These are phyloP conservation scores for Helicoverpa armigera DNA, from an alignment of 1,140 invertebrate genomes.

Conservation along the genomic window DNA sequence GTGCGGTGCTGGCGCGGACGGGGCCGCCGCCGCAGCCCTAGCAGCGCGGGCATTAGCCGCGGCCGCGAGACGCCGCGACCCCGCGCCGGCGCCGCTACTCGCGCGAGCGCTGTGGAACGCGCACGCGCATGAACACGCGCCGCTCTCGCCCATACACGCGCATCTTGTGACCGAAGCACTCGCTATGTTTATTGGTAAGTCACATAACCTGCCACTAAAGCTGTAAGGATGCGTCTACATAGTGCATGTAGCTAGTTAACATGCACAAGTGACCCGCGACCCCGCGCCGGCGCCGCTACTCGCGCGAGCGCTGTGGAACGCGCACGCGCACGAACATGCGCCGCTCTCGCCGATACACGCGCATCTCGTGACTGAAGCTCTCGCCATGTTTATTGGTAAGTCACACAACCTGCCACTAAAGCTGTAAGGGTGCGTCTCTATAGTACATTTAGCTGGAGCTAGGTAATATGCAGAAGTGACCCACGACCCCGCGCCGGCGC, in stretches of 20 bases:
- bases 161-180: slow-evolving; percentile 65
- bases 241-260: too few relatives aligned
- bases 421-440: too few relatives aligned
- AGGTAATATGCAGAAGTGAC: too few relatives aligned
- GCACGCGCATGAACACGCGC: slow-evolving; percentile 62
- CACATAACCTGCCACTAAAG: too few relatives aligned
- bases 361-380: slow-evolving; percentile 61
- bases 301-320: slow-evolving; percentile 79
- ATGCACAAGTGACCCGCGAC: too few relatives aligned
- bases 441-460: too few relatives aligned
- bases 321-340: slow-evolving; percentile 65
- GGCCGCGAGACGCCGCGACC: slow-evolving; percentile 62
- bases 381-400: slow-evolving; percentile 71
- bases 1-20: slow-evolving; percentile 68
- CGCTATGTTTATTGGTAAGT: slow-evolving; percentile 68
- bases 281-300: slow-evolving; percentile 70
- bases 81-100: slow-evolving; percentile 69
- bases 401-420: too few relatives aligned
- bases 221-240: too few relatives aligned
- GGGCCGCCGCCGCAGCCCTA: slow-evolving; percentile 54
- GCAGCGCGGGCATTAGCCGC: slow-evolving; percentile 62
- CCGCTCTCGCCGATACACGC: slow-evolving; percentile 51
- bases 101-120: slow-evolving; percentile 80
- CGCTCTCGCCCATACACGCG: slow-evolving; percentile 51
- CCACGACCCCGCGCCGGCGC: slow-evolving; percentile 65